phyloP scores from a whole-genome alignment of 2,888 invertebrate species.

The Allygus modestus region DNA sequence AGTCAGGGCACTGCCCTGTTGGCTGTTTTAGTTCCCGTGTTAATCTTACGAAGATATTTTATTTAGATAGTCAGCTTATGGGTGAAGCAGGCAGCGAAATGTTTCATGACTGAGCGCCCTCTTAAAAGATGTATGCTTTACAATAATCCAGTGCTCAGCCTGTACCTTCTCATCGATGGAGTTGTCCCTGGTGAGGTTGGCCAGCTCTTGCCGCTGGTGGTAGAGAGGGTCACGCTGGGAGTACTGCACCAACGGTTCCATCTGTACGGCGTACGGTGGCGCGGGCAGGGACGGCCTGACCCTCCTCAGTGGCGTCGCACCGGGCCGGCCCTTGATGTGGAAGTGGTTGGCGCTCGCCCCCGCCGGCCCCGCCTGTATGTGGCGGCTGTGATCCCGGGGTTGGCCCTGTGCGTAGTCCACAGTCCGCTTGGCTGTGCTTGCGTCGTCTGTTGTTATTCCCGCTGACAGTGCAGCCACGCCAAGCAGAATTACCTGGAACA shows the following conservation, averaged over 20 bases:
- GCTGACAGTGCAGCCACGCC: constrained; percentile 11
- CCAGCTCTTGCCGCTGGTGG: constrained; percentile 77
- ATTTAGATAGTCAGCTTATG: too few relatives aligned
- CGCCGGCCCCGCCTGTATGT: constrained; percentile 31
- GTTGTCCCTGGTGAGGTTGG: constrained; percentile 64
- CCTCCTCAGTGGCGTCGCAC: constrained; percentile 29
- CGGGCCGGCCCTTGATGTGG: not conserved
- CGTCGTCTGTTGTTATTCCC: constrained; percentile 42
- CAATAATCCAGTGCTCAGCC: too few relatives aligned
- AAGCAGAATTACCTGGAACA: constrained; percentile 5
- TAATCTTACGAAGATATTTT: too few relatives aligned
- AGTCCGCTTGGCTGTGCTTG: constrained; percentile 1
- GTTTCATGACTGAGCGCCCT: too few relatives aligned
- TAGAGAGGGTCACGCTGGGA: constrained; percentile 88
- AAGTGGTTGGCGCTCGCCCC: constrained; percentile 1
- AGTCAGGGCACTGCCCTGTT: too few relatives aligned
- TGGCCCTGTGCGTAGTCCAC: not conserved
- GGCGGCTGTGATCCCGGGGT: constrained; percentile 23
- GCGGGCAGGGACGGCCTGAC: constrained; percentile 70
- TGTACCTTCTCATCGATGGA: constrained; percentile 55
- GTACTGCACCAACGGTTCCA: constrained; percentile 89
- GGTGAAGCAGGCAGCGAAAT: too few relatives aligned
- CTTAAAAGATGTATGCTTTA: too few relatives aligned
- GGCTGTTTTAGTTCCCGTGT: too few relatives aligned
- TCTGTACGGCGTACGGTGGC: constrained; percentile 87